Evolutionary conservation across 2,888 invertebrate genomes (phyloP).

Genomic region (Hirtodrosophila alboralis): DNA sequence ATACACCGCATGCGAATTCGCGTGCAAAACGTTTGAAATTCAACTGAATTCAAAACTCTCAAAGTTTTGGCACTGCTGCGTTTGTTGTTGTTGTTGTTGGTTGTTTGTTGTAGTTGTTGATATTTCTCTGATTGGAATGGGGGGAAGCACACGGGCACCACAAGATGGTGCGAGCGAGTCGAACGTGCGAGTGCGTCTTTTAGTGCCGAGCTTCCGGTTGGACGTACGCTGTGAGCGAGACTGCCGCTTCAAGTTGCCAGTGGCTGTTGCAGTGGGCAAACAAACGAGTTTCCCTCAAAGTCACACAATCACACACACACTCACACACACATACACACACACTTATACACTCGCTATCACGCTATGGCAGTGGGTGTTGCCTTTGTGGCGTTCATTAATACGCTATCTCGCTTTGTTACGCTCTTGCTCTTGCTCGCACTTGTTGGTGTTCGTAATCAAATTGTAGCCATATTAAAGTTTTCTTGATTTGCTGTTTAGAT

Average conservation of each 20-base stretch:
- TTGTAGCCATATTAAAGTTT: slow-evolving; percentile 77
- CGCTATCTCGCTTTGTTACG: slow-evolving; percentile 16
- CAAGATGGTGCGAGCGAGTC: slow-evolving; percentile 42
- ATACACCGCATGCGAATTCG: slow-evolving; percentile 46
- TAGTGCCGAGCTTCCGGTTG: slow-evolving; percentile 73
- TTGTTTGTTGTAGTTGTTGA: slow-evolving; percentile 27
- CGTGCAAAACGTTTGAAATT: slow-evolving; percentile 59
- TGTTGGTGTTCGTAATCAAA: slow-evolving; percentile 54
- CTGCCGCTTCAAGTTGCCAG: slow-evolving; percentile 52
- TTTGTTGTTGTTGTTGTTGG: slow-evolving; percentile 16
- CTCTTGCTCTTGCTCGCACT: slow-evolving; percentile 30
- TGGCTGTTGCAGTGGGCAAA: slow-evolving; percentile 64
- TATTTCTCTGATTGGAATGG: slow-evolving; percentile 68
- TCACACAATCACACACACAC: slow-evolving; percentile 19
- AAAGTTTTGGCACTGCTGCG: slow-evolving; percentile 32
- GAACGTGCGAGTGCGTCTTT: slow-evolving; percentile 33
- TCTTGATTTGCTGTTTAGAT: slow-evolving; percentile 79
- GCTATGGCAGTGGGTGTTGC: slow-evolving; percentile 70
- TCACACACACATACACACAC: slow-evolving; percentile 5
- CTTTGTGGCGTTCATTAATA: slow-evolving; percentile 37
- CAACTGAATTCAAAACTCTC: slow-evolving; percentile 57
- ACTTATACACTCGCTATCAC: slow-evolving; percentile 42
- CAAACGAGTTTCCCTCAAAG: slow-evolving; percentile 62
- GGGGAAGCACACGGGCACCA: slow-evolving; percentile 45
- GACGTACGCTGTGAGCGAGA: slow-evolving; percentile 69